phyloP scores from a whole-genome alignment of 1,140 invertebrate species.

The Zaprionus ghesquierei region DNA sequence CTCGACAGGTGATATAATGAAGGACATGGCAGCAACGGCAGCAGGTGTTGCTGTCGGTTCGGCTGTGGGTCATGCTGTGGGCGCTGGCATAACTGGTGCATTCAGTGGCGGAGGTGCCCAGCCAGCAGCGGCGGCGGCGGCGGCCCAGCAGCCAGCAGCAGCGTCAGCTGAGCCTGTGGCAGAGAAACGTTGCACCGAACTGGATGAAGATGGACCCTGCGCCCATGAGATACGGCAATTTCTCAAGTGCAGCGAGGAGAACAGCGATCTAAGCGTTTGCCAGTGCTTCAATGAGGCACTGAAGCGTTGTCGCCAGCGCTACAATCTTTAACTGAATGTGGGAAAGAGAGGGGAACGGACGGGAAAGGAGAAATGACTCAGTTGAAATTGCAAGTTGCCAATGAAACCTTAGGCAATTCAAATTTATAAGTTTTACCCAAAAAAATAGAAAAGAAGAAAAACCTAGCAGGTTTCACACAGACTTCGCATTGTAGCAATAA shows the following conservation, averaged over 20 bases:
- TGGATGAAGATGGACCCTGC: conserved; percentile 87
- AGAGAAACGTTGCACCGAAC: conserved; percentile 80
- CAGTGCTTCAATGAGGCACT: conserved; percentile 96
- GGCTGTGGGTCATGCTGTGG: conserved; percentile 91
- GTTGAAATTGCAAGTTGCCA: too few species aligned
- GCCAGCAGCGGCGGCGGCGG: neutral
- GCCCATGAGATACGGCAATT: conserved; percentile 95
- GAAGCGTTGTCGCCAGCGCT: conserved; percentile 89
- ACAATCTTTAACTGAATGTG: conserved; percentile 46
- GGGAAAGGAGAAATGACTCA: neutral
- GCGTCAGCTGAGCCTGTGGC: conserved; percentile 43
- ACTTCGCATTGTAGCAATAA: too few species aligned
- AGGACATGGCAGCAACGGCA: conserved; percentile 93
- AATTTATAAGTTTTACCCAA: neutral
- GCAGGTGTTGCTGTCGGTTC: conserved; percentile 89
- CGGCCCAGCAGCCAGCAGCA: conserved; percentile 38
- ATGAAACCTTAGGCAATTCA: neutral
- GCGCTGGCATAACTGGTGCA: conserved; percentile 91
- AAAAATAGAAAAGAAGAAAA: too few species aligned
- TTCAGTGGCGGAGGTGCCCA: conserved; percentile 86
- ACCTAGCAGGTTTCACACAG: too few species aligned
- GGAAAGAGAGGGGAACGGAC: too few species aligned
- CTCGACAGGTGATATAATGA: conserved; percentile 48
- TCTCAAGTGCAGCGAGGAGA: conserved; percentile 92
- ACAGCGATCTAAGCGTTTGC: conserved; percentile 91